Evolutionary conservation across 2,888 invertebrate species (phyloP).

Genomic region (Asteroscopus sphinx): DNA sequence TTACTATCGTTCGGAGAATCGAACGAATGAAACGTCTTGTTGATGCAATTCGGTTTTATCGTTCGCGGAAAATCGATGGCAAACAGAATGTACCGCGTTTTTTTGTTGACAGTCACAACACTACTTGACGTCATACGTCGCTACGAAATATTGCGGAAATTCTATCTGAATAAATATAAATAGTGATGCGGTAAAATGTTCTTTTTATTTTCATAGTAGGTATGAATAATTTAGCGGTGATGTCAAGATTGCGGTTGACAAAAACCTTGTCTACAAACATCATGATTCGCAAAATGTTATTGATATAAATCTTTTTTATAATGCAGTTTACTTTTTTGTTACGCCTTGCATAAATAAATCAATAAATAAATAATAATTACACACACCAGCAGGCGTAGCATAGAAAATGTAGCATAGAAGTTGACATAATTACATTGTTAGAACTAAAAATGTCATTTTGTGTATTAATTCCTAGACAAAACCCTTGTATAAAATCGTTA

Average conservation of each 20-base stretch:
- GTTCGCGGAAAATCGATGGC: slow-evolving; percentile 47
- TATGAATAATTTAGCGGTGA: neutral
- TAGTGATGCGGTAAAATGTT: slow-evolving; percentile 10
- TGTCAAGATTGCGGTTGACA: neutral
- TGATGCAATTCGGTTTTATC: slow-evolving; percentile 47
- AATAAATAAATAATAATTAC: no score
- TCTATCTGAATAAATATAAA: slow-evolving; percentile 5
- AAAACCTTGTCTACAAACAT: no score
- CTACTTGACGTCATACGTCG: slow-evolving; percentile 34
- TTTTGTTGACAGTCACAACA: slow-evolving; percentile 45
- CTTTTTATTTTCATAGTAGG: slow-evolving; percentile 1
- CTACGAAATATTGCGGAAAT: slow-evolving; percentile 6
- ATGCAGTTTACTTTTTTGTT: no score
- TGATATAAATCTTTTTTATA: no score
- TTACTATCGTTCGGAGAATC: slow-evolving; percentile 54
- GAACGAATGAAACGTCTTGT: slow-evolving; percentile 48
- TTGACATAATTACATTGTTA: no score
- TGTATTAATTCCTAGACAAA: no score
- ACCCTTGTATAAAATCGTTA: no score
- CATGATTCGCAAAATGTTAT: no score
- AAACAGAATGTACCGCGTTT: slow-evolving; percentile 38
- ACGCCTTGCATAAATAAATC: no score
- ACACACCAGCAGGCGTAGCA: no score
- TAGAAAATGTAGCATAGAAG: no score
- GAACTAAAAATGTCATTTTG: no score